Base-by-base conservation (phyloP, 2,113 vertebrate species). In the Addax nasomaculatus region DNA sequence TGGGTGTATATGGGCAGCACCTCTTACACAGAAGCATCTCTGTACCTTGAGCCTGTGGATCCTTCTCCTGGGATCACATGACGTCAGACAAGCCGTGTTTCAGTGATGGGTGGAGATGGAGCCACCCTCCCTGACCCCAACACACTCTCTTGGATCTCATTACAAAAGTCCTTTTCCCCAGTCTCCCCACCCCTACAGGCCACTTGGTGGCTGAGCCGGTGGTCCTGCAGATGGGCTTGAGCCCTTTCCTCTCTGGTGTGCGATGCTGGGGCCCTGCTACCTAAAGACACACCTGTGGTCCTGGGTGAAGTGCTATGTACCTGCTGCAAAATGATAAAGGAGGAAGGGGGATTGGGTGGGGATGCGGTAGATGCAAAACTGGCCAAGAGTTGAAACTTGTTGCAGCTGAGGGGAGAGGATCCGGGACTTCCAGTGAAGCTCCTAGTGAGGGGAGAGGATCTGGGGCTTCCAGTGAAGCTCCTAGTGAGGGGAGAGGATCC, bases 241-340 rank as follows among this genome's bases (percentile, higher is more conserved):
- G 11, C 29, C 27, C 29, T 64, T 29, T 49, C 39, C 23, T 64
- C 51, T 89, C 30, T 6, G 62, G 33, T 2, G 5, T 4, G 27
- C 2, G 25, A 12, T 47, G 6, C 39, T 45, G 17, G 15, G 62
- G 47, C 47, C 39, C 80, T 93, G 36, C 30, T 33, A 55, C 83
- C 55, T 23, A 16, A 73, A 79, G 78, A 30, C 3, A 55, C 58
- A 25, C 29, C 21, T 87, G n/a, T 49, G 39, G 62, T 43, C 47
- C 39, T 9, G 25, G 21, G 27, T 87, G 27, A 76, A 93, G 80
- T 13, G 23, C 33, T 5, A 76, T 7, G 10, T n/a, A 16, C 43
- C 14, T 80, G 47, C 53, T 90, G 60, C n/a, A 93, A 89, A 93
- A 87, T 64, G 55, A 79, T 15, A 53, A 15, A 21, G 29, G 73